Percentiles rank a stretch among this genome's conserved stretches.
Conservation (phyloP, 2,888 invertebrate genomes). For the Mylabris sibirica region DNA sequence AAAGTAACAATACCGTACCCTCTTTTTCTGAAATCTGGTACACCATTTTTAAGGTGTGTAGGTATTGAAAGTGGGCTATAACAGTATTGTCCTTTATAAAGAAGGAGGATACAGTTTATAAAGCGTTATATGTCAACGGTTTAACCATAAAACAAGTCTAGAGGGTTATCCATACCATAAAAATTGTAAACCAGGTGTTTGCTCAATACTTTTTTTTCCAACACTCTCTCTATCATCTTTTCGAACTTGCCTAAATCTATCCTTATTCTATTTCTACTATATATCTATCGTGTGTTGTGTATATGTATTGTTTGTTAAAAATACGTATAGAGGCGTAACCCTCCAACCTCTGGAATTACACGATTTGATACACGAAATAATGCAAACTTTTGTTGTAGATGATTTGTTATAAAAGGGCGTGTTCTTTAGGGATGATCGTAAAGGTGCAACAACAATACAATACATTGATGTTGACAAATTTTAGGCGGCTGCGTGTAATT, state of each 20-base stretch:
- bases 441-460: slow-evolving; percentile 52
- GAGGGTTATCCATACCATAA: slow-evolving; percentile 4
- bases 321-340: slow-evolving; percentile 52
- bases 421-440: slow-evolving; percentile 40
- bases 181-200: slow-evolving; percentile 46
- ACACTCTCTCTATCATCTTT: slow-evolving; percentile 49
- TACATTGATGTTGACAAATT: slow-evolving; percentile 57
- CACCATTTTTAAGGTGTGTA: slow-evolving; percentile 44
- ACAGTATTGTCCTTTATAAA: slow-evolving; percentile 35
- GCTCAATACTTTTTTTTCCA: slow-evolving; percentile 37
- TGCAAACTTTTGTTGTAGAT: slow-evolving; percentile 49
- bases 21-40: slow-evolving; percentile 23
- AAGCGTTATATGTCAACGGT: slow-evolving; percentile 43
- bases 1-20: slow-evolving; percentile 27
- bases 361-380: slow-evolving; percentile 60
- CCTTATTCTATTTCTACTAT: slow-evolving; percentile 31
- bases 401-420: slow-evolving; percentile 55
- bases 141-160: slow-evolving; percentile 26
- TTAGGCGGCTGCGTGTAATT: slow-evolving; percentile 53
- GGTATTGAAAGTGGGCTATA: slow-evolving; percentile 37
- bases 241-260: slow-evolving; percentile 38
- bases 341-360: slow-evolving; percentile 61
- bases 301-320: neutral
- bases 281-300: neutral
- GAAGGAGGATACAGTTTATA: slow-evolving; percentile 40